These are phyloP conservation scores for Polyploca ridens DNA, from an alignment of 2,888 invertebrate species.

Conservation along the genomic window DNA sequence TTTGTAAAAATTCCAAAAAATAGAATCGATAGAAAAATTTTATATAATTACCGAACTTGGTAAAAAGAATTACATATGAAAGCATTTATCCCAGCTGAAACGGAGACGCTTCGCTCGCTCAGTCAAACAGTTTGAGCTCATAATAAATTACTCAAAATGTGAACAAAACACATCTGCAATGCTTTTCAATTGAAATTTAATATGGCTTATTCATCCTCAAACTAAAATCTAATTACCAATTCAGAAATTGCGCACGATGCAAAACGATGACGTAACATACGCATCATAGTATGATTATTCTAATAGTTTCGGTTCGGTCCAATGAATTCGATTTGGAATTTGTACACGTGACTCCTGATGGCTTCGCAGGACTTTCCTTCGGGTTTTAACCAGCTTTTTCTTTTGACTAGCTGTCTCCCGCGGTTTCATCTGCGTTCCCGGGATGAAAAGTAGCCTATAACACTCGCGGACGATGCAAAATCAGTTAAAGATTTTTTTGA, in stretches of 20 bases:
- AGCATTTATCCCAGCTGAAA: no score
- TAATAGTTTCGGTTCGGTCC: not conserved
- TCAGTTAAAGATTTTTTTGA: no score
- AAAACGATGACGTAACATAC: constrained; percentile 1
- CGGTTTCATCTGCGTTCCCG: not conserved
- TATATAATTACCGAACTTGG: no score
- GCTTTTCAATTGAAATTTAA: not conserved
- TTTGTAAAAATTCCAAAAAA: no score
- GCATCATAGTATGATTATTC: not conserved
- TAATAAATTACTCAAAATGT: no score
- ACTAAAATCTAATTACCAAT: not conserved
- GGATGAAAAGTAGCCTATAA: not conserved
- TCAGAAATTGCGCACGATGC: not conserved
- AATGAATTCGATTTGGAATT: not conserved
- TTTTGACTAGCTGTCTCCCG: not conserved
- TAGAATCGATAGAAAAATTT: no score
- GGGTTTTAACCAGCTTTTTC: not conserved
- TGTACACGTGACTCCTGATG: not conserved
- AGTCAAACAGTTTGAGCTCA: no score
- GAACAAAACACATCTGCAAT: not conserved
- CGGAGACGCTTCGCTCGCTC: no score
- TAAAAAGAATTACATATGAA: no score
- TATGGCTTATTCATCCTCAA: not conserved
- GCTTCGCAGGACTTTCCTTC: not conserved
- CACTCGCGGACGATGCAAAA: not conserved